Conservation (phyloP, 2,797 vertebrate genomes). For the Pyrrhura leucotis region DNA sequence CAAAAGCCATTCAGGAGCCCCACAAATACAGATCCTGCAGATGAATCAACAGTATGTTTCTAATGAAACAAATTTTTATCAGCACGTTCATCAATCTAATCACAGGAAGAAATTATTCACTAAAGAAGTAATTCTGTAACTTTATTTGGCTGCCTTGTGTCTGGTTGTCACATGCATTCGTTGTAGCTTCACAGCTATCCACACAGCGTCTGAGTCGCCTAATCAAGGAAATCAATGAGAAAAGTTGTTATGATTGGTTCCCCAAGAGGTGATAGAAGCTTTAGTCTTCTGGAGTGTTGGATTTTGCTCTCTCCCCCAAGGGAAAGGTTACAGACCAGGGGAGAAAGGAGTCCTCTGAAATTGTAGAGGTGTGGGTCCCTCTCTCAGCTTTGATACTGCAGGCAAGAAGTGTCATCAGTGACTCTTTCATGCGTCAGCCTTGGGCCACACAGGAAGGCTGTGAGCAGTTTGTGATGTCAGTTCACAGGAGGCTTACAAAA, state of each 20-base stretch:
- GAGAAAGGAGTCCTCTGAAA: background rate
- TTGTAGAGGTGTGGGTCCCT: background rate
- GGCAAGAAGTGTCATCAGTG: background rate
- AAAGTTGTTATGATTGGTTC: background rate
- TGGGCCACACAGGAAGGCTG: background rate
- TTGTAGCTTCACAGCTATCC: background rate
- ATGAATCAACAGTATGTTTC: background rate
- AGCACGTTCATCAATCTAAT: constrained; percentile 49
- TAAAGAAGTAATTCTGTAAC: background rate
- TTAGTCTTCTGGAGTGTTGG: background rate
- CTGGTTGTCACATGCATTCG: background rate
- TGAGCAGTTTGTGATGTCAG: background rate
- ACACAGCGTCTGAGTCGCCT: background rate
- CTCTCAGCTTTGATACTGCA: background rate
- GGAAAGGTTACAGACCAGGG: background rate
- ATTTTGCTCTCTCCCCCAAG: background rate
- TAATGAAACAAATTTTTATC: constrained; percentile 30
- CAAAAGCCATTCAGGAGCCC: background rate
- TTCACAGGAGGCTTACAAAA: background rate
- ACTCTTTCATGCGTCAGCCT: rapidly evolving
- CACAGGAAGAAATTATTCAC: constrained; percentile 3
- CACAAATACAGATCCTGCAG: background rate
- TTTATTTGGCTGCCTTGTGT: background rate
- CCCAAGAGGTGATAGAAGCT: background rate
- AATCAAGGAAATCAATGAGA: background rate